Evolutionary conservation across 2,888 invertebrate genomes (phyloP).

Genomic region (Lochmaea crataegi): DNA sequence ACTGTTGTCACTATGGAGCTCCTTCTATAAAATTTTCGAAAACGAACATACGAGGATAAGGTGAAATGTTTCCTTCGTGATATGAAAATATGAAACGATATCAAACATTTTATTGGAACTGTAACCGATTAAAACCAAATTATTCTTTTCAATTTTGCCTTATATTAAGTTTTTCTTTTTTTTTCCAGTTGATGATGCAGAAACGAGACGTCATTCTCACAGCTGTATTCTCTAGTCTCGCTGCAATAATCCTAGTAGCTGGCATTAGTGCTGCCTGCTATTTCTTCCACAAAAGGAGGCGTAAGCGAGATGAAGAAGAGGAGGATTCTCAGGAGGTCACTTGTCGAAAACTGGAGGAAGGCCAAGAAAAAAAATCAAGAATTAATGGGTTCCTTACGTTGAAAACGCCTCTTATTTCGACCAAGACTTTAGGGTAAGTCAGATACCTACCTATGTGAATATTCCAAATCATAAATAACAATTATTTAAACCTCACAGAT

Average conservation of each 20-base stretch:
- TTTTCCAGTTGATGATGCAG: constrained; percentile 75
- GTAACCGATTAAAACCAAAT: too few species aligned
- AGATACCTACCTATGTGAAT: too few species aligned
- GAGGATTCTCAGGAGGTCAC: constrained; percentile 68
- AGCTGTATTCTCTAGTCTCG: constrained; percentile 73
- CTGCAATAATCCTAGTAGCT: constrained; percentile 70
- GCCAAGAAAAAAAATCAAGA: constrained; percentile 69
- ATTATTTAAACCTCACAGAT: too few species aligned
- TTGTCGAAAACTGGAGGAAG: constrained; percentile 61
- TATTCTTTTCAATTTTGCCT: too few species aligned
- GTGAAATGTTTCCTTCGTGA: too few species aligned
- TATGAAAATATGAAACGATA: too few species aligned
- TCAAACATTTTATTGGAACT: too few species aligned
- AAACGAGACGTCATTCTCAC: constrained; percentile 75
- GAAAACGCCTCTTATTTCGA: constrained; percentile 80
- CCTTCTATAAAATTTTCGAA: too few species aligned
- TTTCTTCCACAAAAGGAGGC: constrained; percentile 68
- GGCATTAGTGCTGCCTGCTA: constrained; percentile 70
- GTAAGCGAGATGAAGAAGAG: constrained; percentile 67
- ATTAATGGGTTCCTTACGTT: constrained; percentile 77
- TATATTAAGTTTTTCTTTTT: neutral
- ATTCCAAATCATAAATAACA: neutral
- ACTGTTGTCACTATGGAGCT: too few species aligned
- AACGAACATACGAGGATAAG: too few species aligned
- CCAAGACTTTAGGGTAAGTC: constrained; percentile 78